Evolutionary conservation across 1,140 invertebrate species (phyloP).

Genomic region (Ooceraea biroi): DNA sequence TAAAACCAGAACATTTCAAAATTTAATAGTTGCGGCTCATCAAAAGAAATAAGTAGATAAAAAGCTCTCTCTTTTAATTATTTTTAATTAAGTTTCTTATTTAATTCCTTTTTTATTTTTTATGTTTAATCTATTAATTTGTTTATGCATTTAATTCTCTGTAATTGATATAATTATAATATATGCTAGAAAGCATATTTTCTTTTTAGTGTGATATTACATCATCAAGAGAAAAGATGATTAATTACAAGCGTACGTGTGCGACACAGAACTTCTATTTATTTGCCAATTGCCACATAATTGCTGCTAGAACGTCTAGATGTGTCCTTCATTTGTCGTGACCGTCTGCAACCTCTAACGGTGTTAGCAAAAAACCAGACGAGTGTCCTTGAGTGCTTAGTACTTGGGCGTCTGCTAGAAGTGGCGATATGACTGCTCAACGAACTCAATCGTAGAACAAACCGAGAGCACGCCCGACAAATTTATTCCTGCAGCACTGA

Average conservation of each 20-base stretch:
- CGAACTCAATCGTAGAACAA: slow-evolving; percentile 2
- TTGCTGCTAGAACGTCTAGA: slow-evolving; percentile 35
- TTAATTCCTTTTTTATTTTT: no score
- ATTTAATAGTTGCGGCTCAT: not conserved
- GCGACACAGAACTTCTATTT: not conserved
- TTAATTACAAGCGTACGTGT: no score
- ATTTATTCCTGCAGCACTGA: not conserved
- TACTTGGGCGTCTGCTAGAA: slow-evolving; percentile 48
- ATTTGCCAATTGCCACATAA: not conserved
- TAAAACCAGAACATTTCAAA: not conserved
- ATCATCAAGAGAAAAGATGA: no score
- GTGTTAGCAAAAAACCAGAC: slow-evolving; percentile 71
- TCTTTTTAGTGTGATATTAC: no score
- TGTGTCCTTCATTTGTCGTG: slow-evolving; percentile 67
- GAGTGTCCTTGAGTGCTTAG: slow-evolving; percentile 71
- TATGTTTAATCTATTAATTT: no score
- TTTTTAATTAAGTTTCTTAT: not conserved
- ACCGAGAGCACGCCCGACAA: no score
- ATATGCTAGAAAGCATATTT: no score
- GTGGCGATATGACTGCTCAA: not conserved
- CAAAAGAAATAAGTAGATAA: not conserved
- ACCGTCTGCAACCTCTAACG: slow-evolving; percentile 84
- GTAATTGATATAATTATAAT: no score
- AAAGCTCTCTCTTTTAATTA: not conserved
- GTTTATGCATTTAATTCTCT: no score